Base-by-base conservation (phyloP, 2,113 vertebrate genomes). In the Onychostoma macrolepis region DNA sequence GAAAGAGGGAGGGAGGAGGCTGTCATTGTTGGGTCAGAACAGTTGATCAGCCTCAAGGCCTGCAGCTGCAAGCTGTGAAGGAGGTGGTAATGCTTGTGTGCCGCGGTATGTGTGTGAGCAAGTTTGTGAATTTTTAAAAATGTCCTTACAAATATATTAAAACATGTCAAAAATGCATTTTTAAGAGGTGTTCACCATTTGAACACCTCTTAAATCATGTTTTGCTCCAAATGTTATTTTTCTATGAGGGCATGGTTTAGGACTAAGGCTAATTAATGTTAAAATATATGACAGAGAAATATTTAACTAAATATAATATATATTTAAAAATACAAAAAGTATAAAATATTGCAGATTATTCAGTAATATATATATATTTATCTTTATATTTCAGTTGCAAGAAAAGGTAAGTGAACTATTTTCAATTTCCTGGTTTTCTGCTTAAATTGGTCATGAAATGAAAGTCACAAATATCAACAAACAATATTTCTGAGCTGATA, bases 61-160 rank as follows among this genome's bases (percentile, higher is more conserved):
- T 48, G 30, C 89, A 90, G 87, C 85, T 89, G 93, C 91, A 91
- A 94, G 89, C 93, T 83, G 76, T 89, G 89, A 91, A 90, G 85
- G 89, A 93, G 91, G 87, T 89, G 90, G 88, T 80, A 81, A 88
- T 78, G 77, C 89, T 85, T 80, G 38, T 61, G 24, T 74, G 45
- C 69, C 43, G 28, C 15, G 19, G 19, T 72, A 50, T 50, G 33
- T 43, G 28, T 53, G 36, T 78, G 58, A 38, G 24, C 6, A 36
- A 43, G 41, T 72, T 72, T 41, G 69, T 24, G 21, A 74, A 41
- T 69, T 71, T 19, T 36, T 19, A 0, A 0, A 21, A 72, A 72
- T 24, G 0, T 11, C 4, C 36, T 4, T 21, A 6, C 65, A 33
- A 8, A 33, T 65, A 28, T 28, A 65, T 4, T 28, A 65, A 28